These are phyloP conservation scores for Gadus macrocephalus DNA, from an alignment of 2,113 vertebrate species.

Conservation along the genomic window DNA sequence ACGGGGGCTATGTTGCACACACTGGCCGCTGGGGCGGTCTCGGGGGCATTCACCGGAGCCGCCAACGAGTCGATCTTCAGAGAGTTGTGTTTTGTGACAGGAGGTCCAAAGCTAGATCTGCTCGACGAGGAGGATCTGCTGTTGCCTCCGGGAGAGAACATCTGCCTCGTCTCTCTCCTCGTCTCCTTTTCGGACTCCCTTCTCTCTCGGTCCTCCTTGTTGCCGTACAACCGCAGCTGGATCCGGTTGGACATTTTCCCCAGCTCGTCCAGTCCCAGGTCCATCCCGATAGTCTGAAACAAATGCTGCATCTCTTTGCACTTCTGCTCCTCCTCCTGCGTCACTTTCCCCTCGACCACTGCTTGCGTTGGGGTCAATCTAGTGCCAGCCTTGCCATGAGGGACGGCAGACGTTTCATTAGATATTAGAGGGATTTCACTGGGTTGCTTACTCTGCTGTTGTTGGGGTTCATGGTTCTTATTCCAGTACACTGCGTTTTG, in stretches of 20 bases:
- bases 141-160: constrained; percentile 5
- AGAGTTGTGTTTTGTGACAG: constrained; percentile 6
- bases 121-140: constrained; percentile 42
- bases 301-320: constrained; percentile 54
- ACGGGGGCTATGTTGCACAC: neutral
- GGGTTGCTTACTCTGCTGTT: no score
- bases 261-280: constrained; percentile 61
- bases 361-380: constrained; percentile 30
- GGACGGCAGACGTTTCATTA: neutral
- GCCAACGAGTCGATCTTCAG: neutral
- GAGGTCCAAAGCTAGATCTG: constrained; percentile 34
- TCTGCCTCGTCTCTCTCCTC: neutral
- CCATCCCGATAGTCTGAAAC: constrained; percentile 59
- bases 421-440: neutral
- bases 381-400: constrained; percentile 7
- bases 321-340: constrained; percentile 48
- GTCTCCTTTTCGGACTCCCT: constrained; percentile 13
- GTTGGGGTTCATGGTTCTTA: constrained; percentile 3
- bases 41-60: constrained; percentile 5
- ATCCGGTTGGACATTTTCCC: constrained; percentile 63
- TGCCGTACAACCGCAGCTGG: constrained; percentile 62
- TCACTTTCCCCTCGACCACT: constrained; percentile 14
- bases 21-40: neutral
- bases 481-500: constrained; percentile 20
- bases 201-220: constrained; percentile 27